Evolutionary conservation across 53 echinoderm and acorn worm species (phyloP), one percentile per base, ranked within the genome.

Genomic region (Hippasteria phrygiana): DNA sequence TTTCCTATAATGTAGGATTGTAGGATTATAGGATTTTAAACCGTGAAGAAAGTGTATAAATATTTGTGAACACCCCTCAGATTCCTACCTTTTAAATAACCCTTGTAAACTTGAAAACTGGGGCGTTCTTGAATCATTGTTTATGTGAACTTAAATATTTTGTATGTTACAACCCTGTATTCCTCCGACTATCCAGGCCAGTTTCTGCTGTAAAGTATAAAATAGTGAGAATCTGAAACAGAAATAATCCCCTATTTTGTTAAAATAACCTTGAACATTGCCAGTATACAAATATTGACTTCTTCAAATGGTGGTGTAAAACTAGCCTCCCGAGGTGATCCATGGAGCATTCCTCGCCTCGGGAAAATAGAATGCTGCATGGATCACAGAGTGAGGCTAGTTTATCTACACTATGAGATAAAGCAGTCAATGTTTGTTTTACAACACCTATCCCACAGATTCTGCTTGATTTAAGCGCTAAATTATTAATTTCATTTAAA

Each of bases 11-110:
- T 5, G 40, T 55, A 43, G 65, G 34, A 46, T 66, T 65, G n/a
- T n/a, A n/a, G n/a, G n/a, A n/a, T n/a, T n/a, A n/a, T n/a, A n/a
- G n/a, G n/a, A n/a, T 64, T 65, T 81, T 81, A 75, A 75, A 75
- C n/a, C 75, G 3, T n/a, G 16, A 81, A 24, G n/a, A 43, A 81
- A 81, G 65, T 72, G 72, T 81, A 81, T 81, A 54, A 76, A 76
- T 76, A 37, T 54, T 76, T 76, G 76, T 76, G 76, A 51, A 32
- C n/a, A 31, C 34, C 8, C 6, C 32, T 32, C 75, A 29, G 18
- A 31, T 22, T 17, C 74, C 35, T 37, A 1, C 27, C 1, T 63
- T 33, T 69, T 7, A 35, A 35, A 18, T 24, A 73, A 26, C 1
- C 28, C 22, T 47, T 76, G 76, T 76, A 50, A 33, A 29, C 33